Conservation (phyloP, 1,140 invertebrate genomes). For the Heliconius hermathena region DNA sequence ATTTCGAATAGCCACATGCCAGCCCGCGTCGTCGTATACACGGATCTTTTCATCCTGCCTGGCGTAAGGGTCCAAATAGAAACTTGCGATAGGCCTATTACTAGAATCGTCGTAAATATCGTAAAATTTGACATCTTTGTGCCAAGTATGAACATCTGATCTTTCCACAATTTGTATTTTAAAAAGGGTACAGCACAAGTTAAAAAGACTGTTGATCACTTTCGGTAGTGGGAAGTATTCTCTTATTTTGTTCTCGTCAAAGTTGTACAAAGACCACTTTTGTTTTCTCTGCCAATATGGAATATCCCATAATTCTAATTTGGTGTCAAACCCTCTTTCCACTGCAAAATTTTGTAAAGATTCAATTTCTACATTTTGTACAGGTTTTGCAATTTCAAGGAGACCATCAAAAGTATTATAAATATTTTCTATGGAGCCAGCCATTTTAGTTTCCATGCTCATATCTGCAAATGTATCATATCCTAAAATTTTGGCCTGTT, state of each 20-base stretch:
- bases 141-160: constrained; percentile 87
- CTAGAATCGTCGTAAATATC: constrained; percentile 89
- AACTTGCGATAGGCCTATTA: constrained; percentile 86
- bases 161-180: constrained; percentile 90
- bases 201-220: constrained; percentile 90
- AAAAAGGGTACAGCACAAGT: constrained; percentile 89
- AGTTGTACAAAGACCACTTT: constrained; percentile 84
- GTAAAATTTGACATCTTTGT: constrained; percentile 92
- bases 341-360: constrained; percentile 88
- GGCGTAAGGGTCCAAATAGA: constrained; percentile 92
- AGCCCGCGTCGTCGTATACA: constrained; percentile 84
- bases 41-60: constrained; percentile 85
- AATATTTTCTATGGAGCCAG: constrained; percentile 90
- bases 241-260: constrained; percentile 87
- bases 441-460: constrained; percentile 98
- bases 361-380: constrained; percentile 89
- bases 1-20: constrained; percentile 86
- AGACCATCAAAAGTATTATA: constrained; percentile 87
- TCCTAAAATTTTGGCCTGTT: constrained; percentile 90
- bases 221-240: constrained; percentile 92
- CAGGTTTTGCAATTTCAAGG: constrained; percentile 85
- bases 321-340: constrained; percentile 86
- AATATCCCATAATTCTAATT: constrained; percentile 92
- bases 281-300: constrained; percentile 92
- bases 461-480: constrained; percentile 91